Evolutionary conservation across 2,888 invertebrate species (phyloP).

Genomic region (Synanthedon myopaeformis): DNA sequence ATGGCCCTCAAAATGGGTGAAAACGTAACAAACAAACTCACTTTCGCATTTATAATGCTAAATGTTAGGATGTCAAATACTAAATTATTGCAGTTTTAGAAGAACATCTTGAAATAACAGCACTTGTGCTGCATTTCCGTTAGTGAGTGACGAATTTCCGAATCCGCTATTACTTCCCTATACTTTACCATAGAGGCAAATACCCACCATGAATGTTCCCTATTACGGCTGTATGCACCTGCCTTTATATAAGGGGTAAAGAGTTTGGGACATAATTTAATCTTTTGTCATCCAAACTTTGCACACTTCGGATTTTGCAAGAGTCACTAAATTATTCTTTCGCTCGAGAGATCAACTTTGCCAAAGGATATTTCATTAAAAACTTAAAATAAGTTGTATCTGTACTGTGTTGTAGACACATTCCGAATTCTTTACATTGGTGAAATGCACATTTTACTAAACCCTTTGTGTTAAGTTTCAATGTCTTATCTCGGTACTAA

Average conservation of each 20-base stretch:
- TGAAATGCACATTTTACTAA: background rate
- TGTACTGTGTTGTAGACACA: conserved; percentile 23
- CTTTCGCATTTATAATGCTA: too few relatives aligned
- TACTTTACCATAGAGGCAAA: background rate
- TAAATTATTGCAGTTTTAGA: too few relatives aligned
- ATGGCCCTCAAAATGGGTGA: too few relatives aligned
- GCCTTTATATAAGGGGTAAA: background rate
- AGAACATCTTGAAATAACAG: too few relatives aligned
- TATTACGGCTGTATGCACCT: background rate
- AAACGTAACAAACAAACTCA: too few relatives aligned
- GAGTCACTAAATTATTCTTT: conserved; percentile 13
- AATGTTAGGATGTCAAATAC: too few relatives aligned
- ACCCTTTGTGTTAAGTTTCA: background rate
- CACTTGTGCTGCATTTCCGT: too few relatives aligned
- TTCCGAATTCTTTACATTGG: background rate
- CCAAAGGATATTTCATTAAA: conserved; percentile 56
- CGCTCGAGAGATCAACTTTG: conserved; percentile 31
- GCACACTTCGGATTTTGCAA: conserved; percentile 14
- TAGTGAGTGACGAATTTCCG: background rate
- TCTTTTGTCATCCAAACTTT: conserved; percentile 20
- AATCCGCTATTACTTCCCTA: background rate
- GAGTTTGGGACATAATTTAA: conserved; percentile 27
- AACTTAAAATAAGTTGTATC: conserved; percentile 52
- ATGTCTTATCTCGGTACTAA: background rate
- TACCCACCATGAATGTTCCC: background rate